Conservation (phyloP, 2,113 vertebrate genomes). For the Crotalus tigris region DNA sequence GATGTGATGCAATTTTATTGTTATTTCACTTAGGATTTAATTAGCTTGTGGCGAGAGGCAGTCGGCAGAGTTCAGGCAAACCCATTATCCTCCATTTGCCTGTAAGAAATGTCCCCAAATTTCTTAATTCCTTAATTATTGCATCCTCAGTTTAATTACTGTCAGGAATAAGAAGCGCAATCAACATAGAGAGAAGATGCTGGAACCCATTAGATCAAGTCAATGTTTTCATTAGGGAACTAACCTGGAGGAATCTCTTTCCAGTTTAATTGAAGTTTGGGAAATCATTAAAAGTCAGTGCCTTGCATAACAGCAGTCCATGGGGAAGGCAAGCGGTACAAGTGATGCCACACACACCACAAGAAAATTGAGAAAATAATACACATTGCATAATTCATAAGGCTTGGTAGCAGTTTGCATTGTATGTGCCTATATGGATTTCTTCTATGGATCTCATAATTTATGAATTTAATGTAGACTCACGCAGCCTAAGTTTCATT, state of each 20-base stretch:
- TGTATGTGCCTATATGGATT: not conserved
- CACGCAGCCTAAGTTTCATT: not conserved
- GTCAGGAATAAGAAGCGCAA: not conserved
- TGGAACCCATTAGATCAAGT: not conserved
- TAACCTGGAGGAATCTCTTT: not conserved
- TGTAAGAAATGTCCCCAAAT: not conserved
- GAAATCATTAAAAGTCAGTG: not conserved
- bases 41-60: conserved; percentile 4
- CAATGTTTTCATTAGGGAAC: not conserved
- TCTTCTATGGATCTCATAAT: not conserved
- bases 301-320: not conserved
- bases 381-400: not conserved
- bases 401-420: not conserved
- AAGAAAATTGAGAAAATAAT: not conserved
- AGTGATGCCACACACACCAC: not conserved
- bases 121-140: conserved; percentile 7
- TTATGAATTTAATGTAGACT: not conserved
- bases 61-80: conserved; percentile 6
- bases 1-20: not conserved
- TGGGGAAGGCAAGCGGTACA: not conserved
- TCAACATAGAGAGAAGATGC: not conserved
- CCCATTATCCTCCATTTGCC: conserved; percentile 4
- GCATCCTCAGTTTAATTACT: conserved; percentile 1
- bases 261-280: not conserved
- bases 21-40: conserved; percentile 17